Percentiles rank a stretch among this genome's conserved stretches.
Conservation (phyloP, 2,888 invertebrate species). For the Megaustenia siamemsis region DNA sequence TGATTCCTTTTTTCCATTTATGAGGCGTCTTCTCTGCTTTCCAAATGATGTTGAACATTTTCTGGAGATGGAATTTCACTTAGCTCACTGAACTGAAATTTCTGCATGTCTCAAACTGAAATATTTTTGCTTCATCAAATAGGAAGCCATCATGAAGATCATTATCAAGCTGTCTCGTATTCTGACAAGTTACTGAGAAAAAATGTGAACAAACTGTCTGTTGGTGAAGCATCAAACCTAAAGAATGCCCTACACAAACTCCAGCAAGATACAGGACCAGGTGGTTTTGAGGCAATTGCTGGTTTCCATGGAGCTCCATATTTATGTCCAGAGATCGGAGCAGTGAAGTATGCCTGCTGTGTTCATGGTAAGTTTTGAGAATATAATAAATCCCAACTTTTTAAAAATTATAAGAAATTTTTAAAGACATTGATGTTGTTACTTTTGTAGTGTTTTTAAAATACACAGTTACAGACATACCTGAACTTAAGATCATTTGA, state of each 20-base stretch:
- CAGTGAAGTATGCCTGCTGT: slow-evolving; percentile 55
- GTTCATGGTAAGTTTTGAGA: slow-evolving; percentile 55
- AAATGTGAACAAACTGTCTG: slow-evolving; percentile 56
- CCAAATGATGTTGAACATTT: too few relatives aligned
- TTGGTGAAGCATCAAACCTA: slow-evolving; percentile 55
- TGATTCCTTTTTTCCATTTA: too few relatives aligned
- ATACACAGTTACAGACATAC: too few relatives aligned
- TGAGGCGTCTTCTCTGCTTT: too few relatives aligned
- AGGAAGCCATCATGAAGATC: background rate
- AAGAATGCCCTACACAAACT: slow-evolving; percentile 58
- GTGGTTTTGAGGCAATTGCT: slow-evolving; percentile 60
- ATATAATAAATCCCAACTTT: too few relatives aligned
- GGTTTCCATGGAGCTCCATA: slow-evolving; percentile 61
- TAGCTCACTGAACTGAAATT: background rate
- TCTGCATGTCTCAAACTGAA: too few relatives aligned
- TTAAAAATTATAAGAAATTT: too few relatives aligned
- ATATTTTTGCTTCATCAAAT: too few relatives aligned
- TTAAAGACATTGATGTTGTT: too few relatives aligned
- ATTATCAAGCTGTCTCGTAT: background rate
- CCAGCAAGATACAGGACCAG: slow-evolving; percentile 56
- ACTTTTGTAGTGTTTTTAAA: too few relatives aligned
- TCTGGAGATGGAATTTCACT: too few relatives aligned
- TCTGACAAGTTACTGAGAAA: slow-evolving; percentile 56
- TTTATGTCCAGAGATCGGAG: slow-evolving; percentile 51
- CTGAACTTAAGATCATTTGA: too few relatives aligned